phyloP scores from a whole-genome alignment of 2,113 vertebrate species.

The Motacilla tschutschensis region DNA sequence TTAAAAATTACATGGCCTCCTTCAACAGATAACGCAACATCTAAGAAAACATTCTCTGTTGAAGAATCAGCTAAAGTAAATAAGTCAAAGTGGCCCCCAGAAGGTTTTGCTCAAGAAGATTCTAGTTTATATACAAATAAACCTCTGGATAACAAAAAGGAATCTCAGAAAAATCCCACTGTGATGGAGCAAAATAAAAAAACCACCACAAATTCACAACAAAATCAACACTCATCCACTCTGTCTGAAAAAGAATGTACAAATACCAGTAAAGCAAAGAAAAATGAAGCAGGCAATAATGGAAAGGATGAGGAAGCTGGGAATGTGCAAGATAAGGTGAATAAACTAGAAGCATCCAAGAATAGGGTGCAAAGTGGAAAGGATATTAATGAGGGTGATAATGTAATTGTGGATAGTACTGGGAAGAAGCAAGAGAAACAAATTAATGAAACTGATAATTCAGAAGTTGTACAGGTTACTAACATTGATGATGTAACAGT shows the following conservation, averaged over 20 bases:
- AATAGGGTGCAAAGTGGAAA: constrained; percentile 35
- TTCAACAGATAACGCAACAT: constrained; percentile 56
- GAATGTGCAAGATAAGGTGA: constrained; percentile 23
- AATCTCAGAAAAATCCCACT: constrained; percentile 17
- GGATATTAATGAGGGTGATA: constrained; percentile 38
- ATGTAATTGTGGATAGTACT: constrained; percentile 5
- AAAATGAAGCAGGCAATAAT: constrained; percentile 28
- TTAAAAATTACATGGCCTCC: constrained; percentile 91
- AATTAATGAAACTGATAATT: background rate
- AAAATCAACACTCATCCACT: constrained; percentile 35
- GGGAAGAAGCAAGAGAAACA: constrained; percentile 52
- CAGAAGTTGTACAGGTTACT: constrained; percentile 65
- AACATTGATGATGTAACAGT: constrained; percentile 58
- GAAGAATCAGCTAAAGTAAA: constrained; percentile 81
- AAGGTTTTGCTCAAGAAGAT: constrained; percentile 50
- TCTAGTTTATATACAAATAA: background rate
- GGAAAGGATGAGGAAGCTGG: constrained; percentile 33
- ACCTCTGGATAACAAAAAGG: constrained; percentile 10
- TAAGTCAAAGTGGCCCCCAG: constrained; percentile 90
- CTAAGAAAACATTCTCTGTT: constrained; percentile 76
- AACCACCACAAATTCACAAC: constrained; percentile 10
- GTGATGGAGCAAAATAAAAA: constrained; percentile 36
- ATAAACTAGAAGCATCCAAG: constrained; percentile 32
- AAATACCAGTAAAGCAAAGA: constrained; percentile 20
- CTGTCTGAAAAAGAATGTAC: constrained; percentile 51